Conservation (phyloP, 2,797 vertebrate species). For the Lithobates pipiens region DNA sequence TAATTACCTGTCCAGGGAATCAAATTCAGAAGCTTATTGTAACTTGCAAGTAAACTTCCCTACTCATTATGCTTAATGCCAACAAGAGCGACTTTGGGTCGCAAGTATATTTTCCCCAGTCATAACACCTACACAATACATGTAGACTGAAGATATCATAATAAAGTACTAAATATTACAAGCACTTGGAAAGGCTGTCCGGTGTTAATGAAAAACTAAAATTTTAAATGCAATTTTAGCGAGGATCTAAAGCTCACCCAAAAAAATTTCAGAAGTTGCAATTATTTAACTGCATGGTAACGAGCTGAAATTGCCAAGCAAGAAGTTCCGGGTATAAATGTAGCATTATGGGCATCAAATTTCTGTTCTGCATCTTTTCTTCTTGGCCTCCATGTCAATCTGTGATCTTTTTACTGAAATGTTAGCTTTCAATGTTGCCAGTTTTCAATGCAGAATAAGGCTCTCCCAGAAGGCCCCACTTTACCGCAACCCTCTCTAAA, state of each 20-base stretch:
- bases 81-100: constrained; percentile 35
- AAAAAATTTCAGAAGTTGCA: no score
- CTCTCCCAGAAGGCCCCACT: no score
- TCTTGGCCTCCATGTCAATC: no score
- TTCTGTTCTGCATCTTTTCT: no score
- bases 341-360: neutral
- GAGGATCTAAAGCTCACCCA: no score
- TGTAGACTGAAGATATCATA: constrained; percentile 31
- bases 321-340: neutral
- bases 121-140: constrained; percentile 47
- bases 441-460: no score
- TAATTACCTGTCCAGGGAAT: constrained; percentile 59
- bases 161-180: constrained; percentile 21
- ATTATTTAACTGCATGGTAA: no score
- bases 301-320: no score
- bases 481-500: no score
- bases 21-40: constrained; percentile 56
- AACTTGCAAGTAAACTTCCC: constrained; percentile 54
- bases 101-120: constrained; percentile 38
- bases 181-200: neutral
- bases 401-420: no score
- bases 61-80: constrained; percentile 58
- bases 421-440: no score
- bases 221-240: neutral
- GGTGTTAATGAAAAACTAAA: neutral